Evolutionary conservation across 2,797 vertebrate species (phyloP), one percentile per base, ranked within the genome.

Genomic region (Poecile montanus): DNA sequence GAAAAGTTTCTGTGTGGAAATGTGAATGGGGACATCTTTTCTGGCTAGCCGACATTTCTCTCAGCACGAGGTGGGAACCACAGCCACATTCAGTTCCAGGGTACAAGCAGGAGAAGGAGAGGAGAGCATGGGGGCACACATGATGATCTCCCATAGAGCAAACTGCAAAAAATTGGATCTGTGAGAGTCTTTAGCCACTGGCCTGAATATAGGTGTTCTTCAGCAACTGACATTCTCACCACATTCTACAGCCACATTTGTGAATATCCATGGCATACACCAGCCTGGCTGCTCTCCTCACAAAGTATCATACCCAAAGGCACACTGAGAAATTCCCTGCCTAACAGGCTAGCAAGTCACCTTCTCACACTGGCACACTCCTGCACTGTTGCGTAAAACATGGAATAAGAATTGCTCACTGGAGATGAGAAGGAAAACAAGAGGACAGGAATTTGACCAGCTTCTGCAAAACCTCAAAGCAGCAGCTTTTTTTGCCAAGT

Each of bases 1-100:
- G 86, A 93, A 94, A 94, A 89, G 91, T 94, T 94, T 93, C 85
- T 89, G 8, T 96, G 89, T 81, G 77, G 95, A 96, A 95, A 83
- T n/a, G 81, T 94, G 96, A 97, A 96, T 78, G 79, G 66, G 78
- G 51, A 88, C 91, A 75, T 96, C 85, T 89, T 92, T 95, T 91
- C 93, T 88, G 68, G 78, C 74, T 20, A 89, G 91, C 57, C 7
- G 1, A 51, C 10, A 2, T 45, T 76, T 85, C 63, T 53, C 42
- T 83, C 56, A 13, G 60, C 0, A 1, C 1, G 25, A 94, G 80
- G 61, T 85, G 71, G 93, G 80, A 93, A 77, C 82, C 6, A 0
- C 65, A 85, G 50, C 62, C 65, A 3, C 3, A 0, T n/a, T 50
- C 10, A 13, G n/a, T 13, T 75, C 70, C 91, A 78, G 71, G 63